phyloP scores from a whole-genome alignment of 1,140 invertebrate genomes.

The Heliconius hermathena region DNA sequence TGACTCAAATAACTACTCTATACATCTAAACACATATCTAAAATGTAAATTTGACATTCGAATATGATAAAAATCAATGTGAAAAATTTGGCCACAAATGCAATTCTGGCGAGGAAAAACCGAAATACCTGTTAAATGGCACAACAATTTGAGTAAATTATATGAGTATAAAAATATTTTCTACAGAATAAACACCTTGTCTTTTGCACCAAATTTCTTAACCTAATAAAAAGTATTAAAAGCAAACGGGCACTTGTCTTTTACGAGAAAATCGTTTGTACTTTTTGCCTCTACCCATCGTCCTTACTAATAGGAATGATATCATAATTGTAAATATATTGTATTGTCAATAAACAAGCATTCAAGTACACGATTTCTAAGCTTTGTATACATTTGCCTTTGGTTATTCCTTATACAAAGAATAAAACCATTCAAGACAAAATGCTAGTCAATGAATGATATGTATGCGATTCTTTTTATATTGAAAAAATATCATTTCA shows the following conservation, averaged over 20 bases:
- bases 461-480: conserved; percentile 39
- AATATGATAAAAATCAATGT: conserved; percentile 32
- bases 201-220: conserved; percentile 55
- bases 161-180: conserved; percentile 51
- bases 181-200: conserved; percentile 46
- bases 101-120: conserved; percentile 43
- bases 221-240: conserved; percentile 38
- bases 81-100: conserved; percentile 47
- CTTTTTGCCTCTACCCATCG: conserved; percentile 30
- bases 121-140: conserved; percentile 57
- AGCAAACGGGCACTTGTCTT: conserved; percentile 34
- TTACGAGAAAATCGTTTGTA: conserved; percentile 43
- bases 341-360: neutral
- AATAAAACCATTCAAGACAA: neutral
- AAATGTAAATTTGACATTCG: conserved; percentile 34
- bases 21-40: conserved; percentile 33
- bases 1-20: conserved; percentile 50
- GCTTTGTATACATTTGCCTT: neutral
- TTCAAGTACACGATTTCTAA: neutral
- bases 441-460: conserved; percentile 40
- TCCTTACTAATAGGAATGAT: conserved; percentile 21
- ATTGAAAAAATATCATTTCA: conserved; percentile 25
- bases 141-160: conserved; percentile 60
- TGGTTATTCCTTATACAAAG: neutral
- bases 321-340: conserved; percentile 2